Base-by-base conservation (phyloP, 2,888 invertebrate species). In the Horisme vitalbata region DNA sequence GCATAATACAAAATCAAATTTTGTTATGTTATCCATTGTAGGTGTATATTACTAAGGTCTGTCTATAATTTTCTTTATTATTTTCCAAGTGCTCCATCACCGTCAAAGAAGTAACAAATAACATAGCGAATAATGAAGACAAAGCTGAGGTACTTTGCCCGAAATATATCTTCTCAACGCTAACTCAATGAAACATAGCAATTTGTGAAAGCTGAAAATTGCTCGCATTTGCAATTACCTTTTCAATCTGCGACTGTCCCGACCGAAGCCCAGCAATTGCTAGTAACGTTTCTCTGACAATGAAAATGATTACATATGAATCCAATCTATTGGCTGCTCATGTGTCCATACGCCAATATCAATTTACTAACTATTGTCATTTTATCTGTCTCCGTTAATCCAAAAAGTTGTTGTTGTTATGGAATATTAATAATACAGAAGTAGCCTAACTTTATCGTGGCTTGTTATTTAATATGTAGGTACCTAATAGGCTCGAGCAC, bases 11-110 rank as follows among this genome's bases (percentile, higher is more conserved):
- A n/a, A n/a, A n/a, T n/a, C n/a, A n/a, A n/a, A n/a, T n/a, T n/a
- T n/a, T n/a, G n/a, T n/a, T n/a, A n/a, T n/a, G n/a, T n/a, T n/a
- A n/a, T n/a, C n/a, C n/a, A n/a, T n/a, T n/a, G n/a, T n/a, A n/a
- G 6, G 11, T 26, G 2, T 9, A 26, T 4, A n/a, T 18, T 18
- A 34, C 32, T 27, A 26, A 4, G n/a, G 15, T 32, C 20, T n/a
- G 27, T 7, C 10, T 35, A 35, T n/a, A 24, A 24, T 30, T 23
- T 21, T 35, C 26, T 26, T 32, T 32, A 36, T 26, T 21, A 21
- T 13, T 9, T 32, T 47, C 43, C 27, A 39, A 51, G 53, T 41
- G 35, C 41, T 53, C 51, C 43, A 51, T 54, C 53, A 48, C 28
- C 34, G 36, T 45, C 53, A 45, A 43, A 45, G 13, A 50, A 45